These are phyloP conservation scores for Hylia prasina DNA, from an alignment of 2,113 vertebrate species.

Conservation along the genomic window DNA sequence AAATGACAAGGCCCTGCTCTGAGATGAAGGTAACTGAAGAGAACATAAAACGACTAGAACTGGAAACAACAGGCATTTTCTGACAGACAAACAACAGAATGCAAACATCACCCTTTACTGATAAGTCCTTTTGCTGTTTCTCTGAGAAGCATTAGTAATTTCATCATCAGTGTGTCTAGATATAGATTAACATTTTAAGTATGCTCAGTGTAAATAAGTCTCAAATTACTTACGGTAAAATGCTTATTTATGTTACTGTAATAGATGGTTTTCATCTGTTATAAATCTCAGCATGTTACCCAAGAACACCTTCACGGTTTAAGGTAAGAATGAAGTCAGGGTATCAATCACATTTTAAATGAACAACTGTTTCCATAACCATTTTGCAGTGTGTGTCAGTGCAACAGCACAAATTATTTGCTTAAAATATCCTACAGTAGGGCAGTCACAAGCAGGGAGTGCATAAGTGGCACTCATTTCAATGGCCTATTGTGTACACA, in stretches of 20 bases:
- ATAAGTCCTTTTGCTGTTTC: not conserved
- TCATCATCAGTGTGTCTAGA: not conserved
- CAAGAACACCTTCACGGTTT: not conserved
- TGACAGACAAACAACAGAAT: not conserved
- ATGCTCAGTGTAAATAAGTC: not conserved
- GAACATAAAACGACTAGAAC: not conserved
- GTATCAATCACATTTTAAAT: not conserved
- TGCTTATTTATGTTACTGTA: not conserved
- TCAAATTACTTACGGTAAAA: not conserved
- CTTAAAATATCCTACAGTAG: not conserved
- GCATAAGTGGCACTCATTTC: not conserved
- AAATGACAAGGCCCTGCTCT: not conserved
- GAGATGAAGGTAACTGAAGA: not conserved
- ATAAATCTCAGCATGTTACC: not conserved
- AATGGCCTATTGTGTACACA: not conserved
- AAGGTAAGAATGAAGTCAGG: not conserved
- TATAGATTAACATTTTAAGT: not conserved
- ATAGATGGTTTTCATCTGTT: not conserved
- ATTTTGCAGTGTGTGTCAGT: not conserved
- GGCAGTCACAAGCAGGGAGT: not conserved
- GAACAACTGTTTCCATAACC: not conserved
- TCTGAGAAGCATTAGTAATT: not conserved
- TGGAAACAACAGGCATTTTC: not conserved
- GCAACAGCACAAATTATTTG: not conserved
- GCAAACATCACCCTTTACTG: not conserved